A percentile compares a stretch with the other conserved stretches of the same genome.
phyloP scores from a whole-genome alignment of 2,113 vertebrate species.

The Xenopus borealis region DNA sequence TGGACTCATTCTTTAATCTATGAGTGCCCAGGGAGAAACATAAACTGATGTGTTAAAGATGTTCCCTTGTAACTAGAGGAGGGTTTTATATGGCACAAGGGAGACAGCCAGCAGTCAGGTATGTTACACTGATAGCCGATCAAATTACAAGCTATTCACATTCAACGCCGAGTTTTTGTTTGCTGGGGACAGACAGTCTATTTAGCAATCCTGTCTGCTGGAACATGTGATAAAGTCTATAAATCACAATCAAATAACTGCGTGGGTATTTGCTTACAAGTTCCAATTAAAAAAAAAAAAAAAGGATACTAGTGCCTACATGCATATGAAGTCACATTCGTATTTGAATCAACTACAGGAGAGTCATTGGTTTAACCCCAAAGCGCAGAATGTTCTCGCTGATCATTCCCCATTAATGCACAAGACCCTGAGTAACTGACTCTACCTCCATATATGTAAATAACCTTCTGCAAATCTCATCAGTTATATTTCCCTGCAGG shows the following conservation, averaged over 20 bases:
- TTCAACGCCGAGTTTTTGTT: slow-evolving; percentile 7
- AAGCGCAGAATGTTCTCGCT: no score
- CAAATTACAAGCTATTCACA: slow-evolving; percentile 23
- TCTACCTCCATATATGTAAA: no score
- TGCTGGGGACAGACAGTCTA: background rate
- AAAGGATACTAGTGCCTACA: background rate
- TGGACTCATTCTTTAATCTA: slow-evolving; percentile 5
- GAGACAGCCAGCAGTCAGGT: slow-evolving; percentile 32
- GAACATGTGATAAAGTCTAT: background rate
- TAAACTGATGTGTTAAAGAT: slow-evolving; percentile 45
- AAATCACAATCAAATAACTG: background rate
- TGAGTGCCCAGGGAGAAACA: slow-evolving; percentile 22
- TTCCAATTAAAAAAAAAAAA: background rate
- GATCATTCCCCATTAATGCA: no score
- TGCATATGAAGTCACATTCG: no score
- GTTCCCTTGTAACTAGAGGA: slow-evolving; percentile 42
- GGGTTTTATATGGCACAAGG: slow-evolving; percentile 35
- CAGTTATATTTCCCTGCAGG: no score
- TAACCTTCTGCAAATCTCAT: no score
- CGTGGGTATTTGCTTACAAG: background rate
- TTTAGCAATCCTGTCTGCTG: slow-evolving; percentile 16
- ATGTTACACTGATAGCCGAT: slow-evolving; percentile 32
- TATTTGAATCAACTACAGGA: no score
- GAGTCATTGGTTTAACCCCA: no score
- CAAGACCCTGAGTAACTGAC: no score